Evolutionary conservation across 2,113 vertebrate species (phyloP).

Genomic region (Struthio camelus): DNA sequence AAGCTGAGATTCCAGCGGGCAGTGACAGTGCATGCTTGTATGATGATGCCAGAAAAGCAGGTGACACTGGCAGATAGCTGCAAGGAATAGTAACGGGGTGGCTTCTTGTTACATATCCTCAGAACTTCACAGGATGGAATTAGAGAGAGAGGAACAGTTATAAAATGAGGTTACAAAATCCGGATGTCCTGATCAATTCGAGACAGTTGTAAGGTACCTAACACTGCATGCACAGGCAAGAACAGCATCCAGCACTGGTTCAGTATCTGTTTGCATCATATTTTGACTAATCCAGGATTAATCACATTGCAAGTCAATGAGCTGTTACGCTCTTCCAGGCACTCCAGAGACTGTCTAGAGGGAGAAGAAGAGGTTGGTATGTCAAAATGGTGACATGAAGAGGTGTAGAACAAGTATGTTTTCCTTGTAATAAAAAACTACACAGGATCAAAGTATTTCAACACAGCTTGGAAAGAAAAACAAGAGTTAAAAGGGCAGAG

Average conservation of each 20-base stretch:
- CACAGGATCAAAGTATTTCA: neutral
- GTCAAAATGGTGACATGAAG: slow-evolving; percentile 7
- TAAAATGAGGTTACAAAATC: slow-evolving; percentile 80
- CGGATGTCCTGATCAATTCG: slow-evolving; percentile 78
- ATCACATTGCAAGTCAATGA: slow-evolving; percentile 65
- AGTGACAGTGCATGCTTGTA: slow-evolving; percentile 79
- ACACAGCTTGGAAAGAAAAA: slow-evolving; percentile 56
- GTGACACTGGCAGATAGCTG: slow-evolving; percentile 77
- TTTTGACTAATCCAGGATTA: slow-evolving; percentile 74
- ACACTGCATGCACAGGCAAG: slow-evolving; percentile 56
- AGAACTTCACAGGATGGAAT: slow-evolving; percentile 82
- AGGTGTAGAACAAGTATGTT: neutral
- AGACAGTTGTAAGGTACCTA: slow-evolving; percentile 75
- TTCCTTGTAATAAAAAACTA: slow-evolving; percentile 5
- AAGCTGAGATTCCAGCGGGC: slow-evolving; percentile 78
- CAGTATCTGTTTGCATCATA: slow-evolving; percentile 67
- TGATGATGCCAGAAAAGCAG: slow-evolving; percentile 83
- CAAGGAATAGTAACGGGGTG: slow-evolving; percentile 70
- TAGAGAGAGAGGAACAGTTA: slow-evolving; percentile 76
- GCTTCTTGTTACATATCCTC: slow-evolving; percentile 83
- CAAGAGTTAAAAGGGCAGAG: slow-evolving; percentile 23
- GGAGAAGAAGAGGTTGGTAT: neutral
- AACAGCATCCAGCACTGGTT: slow-evolving; percentile 51
- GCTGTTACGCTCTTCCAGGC: slow-evolving; percentile 36
- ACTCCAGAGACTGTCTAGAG: neutral